Evolutionary conservation across 2,797 vertebrate genomes (phyloP), one percentile per base, ranked within the genome.

Genomic region (Bryconaethiops microstoma): DNA sequence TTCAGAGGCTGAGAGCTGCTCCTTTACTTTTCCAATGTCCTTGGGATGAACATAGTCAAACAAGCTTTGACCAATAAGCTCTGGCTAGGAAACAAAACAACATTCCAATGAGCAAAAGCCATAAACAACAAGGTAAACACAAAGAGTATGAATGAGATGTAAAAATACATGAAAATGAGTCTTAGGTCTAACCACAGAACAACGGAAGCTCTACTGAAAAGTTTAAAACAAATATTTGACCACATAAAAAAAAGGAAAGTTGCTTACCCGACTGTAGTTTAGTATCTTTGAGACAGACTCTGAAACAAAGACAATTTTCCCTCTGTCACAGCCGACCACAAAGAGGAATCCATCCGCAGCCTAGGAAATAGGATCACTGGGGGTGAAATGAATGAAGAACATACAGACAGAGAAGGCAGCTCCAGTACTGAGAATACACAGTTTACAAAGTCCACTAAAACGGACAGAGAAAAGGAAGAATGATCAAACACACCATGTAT

Each of bases 31-130:
- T 79, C 96, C 95, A 82, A 99, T 97, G 90, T 99, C 97, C 90
- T 99, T 98, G 42, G 96, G 97, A 89, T 99, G 97, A 72, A 99
- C 92, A 83, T 96, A 97, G 91, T 99, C 97, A 94, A 99, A 98
- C 76, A 99, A 92, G 82, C 96, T 99, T 88, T 97, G 96, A 78
- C 97, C 97, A 87, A 95, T 97, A 91, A 98, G 92, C 91, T 94
- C 96, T 29, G 92, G 90, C 97, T 99, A 78, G 7, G 14, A 82
- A 67, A 35, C 63, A 82, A 76, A 82, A 81, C 16, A 77, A 48
- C 16, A 67, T 64, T 77, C n/a, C 87, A 86, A 82, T 48, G 25
- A 63, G 80, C 42, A 39, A 76, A 21, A 64, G 81, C n/a, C 29
- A 42, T 25, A 35, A 71, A 54, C 8, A 60, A 59, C 59, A 74